Base-by-base conservation (phyloP, 2,888 invertebrate species). In the Macaria liturata region DNA sequence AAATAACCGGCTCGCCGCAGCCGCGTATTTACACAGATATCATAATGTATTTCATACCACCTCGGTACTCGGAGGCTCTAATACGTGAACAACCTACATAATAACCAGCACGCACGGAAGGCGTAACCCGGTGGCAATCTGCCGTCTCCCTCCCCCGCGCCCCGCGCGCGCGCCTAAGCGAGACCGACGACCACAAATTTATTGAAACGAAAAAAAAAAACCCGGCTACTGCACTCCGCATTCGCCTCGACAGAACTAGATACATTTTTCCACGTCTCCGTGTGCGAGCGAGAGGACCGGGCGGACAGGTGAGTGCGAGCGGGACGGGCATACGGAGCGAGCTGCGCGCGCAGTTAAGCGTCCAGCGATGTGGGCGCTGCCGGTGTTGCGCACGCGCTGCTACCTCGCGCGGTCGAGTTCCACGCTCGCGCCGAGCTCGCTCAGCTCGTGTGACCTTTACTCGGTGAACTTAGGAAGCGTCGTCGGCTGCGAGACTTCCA, bases 391-490 rank as follows among this genome's bases (percentile, higher is more conserved):
- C 89, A 84, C 88, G 85, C 83, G 88, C 86, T 78, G 86, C 89
- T 88, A 86, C 88, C 74, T 87, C 88, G 85, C 80, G 82, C 87
- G 84, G 82, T 81, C 74, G 85, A 86, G 88, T 83, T 86, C 87
- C 83, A 86, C 88, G 86, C 86, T 87, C 81, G 82, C 84, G 88
- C 84, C 81, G 87, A 79, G 83, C 88, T 87, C 86, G 87, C 86
- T 87, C 86, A 83, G 88, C 84, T 83, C 80, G 88, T 72, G 86
- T 90, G 91, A 91, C 91, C 91, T 91, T 91, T 91, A 85, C 81
- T 88, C 80, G 88, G 88, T 90, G 91, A 90, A 90, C 91, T 91
- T 90, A 89, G 86, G 91, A 89, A 91, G 91, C 91, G 86, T 90
- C 86, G 81, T 86, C 83, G 81, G 78, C 86, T 84, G 87, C 86